Base-by-base conservation (phyloP, 2,797 vertebrate genomes). In the Molothrus aeneus region DNA sequence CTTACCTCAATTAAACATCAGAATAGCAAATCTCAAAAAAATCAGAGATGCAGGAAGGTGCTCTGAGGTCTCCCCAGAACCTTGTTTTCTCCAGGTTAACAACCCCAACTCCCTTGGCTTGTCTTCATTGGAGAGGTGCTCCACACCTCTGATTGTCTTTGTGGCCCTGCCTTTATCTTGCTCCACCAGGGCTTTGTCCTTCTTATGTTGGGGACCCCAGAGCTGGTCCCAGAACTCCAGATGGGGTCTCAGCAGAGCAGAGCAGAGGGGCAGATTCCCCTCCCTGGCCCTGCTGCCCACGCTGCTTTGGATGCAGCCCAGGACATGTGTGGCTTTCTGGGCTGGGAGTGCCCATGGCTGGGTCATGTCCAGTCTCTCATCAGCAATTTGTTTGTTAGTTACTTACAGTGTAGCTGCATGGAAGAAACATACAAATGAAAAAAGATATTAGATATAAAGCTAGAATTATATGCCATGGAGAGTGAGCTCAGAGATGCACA, bases 201-300 rank as follows among this genome's bases (percentile, higher is more conserved):
- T 43, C 5, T 26, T 21, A 1, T 5, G 1, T 0, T 38, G 24
- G 5, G 19, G 5, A 0, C 0, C 0, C 28, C 38, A 31, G 51
- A 16, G 4, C 17, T 31, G 20, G 31, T 13, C 0, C 0, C 38
- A 65, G 25, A 9, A 0, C 20, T 71, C 0, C 43, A 59, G 29
- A 0, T 24, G 18, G 18, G 31, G 6, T 53, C 45, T 72, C 5
- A 6, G 0, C 2, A 57, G 25, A 1, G 22, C 21, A 80, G 17
- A 47, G 22, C 2, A 59, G 43, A 71, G 59, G 7, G 15, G 3
- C 6, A 78, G 59, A 47, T 34, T 47, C 21, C 19, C 34, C 40
- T 72, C 18, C 15, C 45, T 53, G 0, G 2, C 31, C 43, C 45
- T 59, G 25, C 29, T 59, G 51, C 1, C 36, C 38, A 31, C 4